These are phyloP conservation scores for Chlorodrepanis virens DNA, from an alignment of 2,113 vertebrate genomes.

Conservation along the genomic window DNA sequence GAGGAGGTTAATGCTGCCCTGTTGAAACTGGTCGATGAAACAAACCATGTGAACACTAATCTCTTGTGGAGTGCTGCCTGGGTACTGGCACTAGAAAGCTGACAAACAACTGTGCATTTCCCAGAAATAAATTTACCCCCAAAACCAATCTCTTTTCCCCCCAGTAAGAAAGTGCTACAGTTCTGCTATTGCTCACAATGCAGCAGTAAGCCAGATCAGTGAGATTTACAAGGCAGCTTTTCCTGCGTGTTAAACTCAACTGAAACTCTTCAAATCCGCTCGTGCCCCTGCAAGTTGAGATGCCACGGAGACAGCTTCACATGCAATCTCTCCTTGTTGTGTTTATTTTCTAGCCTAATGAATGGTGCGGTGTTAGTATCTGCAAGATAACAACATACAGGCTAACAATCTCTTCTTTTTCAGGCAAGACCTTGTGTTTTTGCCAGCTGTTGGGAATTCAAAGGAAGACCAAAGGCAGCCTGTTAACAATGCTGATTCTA, in stretches of 20 bases:
- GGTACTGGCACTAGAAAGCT: neutral
- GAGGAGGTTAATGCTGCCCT: neutral
- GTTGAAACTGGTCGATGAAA: neutral
- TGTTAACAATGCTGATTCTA: neutral
- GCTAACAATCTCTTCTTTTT: neutral
- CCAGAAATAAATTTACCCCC: neutral
- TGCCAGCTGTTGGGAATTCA: rapidly evolving
- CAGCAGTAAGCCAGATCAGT: neutral
- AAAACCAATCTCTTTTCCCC: neutral
- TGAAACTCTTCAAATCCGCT: neutral
- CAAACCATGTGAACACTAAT: neutral
- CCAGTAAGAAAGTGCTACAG: neutral
- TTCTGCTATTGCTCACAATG: neutral
- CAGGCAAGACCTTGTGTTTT: neutral
- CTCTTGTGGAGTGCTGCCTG: neutral
- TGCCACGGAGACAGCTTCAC: neutral
- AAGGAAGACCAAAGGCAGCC: neutral
- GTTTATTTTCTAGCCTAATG: neutral
- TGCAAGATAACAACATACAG: neutral
- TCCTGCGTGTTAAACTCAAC: neutral
- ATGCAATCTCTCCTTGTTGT: neutral
- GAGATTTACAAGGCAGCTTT: neutral
- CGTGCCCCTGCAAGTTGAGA: rapidly evolving
- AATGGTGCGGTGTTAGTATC: neutral
- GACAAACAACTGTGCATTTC: neutral